These are phyloP conservation scores for Hyposoter dolosus DNA, from an alignment of 2,888 invertebrate genomes.

Conservation along the genomic window DNA sequence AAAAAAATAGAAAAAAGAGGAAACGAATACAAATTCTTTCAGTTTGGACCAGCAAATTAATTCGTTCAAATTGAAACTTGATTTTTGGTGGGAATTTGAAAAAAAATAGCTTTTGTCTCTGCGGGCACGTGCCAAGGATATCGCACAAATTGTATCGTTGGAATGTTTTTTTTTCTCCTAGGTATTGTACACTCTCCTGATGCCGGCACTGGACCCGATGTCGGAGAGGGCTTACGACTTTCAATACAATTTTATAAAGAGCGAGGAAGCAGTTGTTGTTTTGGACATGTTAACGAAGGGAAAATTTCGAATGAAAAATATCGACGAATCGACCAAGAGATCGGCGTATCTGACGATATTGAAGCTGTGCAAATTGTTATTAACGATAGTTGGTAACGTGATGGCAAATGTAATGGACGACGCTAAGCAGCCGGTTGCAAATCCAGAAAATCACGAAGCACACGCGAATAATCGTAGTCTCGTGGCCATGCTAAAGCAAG, in stretches of 20 bases:
- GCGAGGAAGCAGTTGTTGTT: conserved; percentile 89
- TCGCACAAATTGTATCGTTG: no score
- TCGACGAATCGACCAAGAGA: conserved; percentile 92
- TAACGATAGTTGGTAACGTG: conserved; percentile 94
- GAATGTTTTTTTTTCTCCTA: conserved; percentile 79
- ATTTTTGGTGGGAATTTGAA: background rate
- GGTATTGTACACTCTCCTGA: conserved; percentile 95
- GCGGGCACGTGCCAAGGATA: no score
- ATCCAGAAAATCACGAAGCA: conserved; percentile 84
- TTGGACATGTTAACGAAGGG: conserved; percentile 94
- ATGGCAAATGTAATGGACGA: conserved; percentile 88
- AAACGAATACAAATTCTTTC: background rate
- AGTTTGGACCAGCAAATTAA: no score
- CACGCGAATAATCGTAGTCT: conserved; percentile 83
- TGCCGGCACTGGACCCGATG: conserved; percentile 94
- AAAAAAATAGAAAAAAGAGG: background rate
- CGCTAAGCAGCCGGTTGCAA: conserved; percentile 84
- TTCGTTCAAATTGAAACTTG: background rate
- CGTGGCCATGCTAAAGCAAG: conserved; percentile 90
- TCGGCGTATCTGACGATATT: conserved; percentile 95
- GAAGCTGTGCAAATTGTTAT: conserved; percentile 94
- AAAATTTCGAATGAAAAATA: conserved; percentile 90
- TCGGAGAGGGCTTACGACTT: conserved; percentile 91
- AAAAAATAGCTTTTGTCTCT: background rate
- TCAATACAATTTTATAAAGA: conserved; percentile 89